phyloP scores from a whole-genome alignment of 2,888 invertebrate genomes.

The Folsomia candida region DNA sequence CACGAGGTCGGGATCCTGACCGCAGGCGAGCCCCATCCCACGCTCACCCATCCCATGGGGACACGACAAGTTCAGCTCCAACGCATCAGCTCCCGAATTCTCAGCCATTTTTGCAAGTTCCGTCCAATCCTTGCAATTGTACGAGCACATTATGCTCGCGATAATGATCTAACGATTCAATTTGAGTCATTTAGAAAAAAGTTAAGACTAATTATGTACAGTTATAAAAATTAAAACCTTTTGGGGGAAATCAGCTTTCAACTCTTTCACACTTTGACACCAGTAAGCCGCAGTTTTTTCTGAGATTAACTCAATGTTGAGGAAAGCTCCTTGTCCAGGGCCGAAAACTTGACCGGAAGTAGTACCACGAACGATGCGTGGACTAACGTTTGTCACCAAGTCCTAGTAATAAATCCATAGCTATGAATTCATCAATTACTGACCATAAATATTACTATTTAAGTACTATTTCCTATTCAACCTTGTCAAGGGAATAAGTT shows the following conservation, averaged over 20 bases:
- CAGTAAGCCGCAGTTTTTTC: conserved; percentile 94
- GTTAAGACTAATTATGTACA: neutral
- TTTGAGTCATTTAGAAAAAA: neutral
- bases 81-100: conserved; percentile 83
- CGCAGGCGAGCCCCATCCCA: conserved; percentile 96
- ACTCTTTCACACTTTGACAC: conserved; percentile 80
- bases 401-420: conserved; percentile 66
- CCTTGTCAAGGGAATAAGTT: conserved; percentile 92
- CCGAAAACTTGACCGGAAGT: conserved; percentile 89
- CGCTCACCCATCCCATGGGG: conserved; percentile 99
- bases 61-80: conserved; percentile 94
- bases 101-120: conserved; percentile 74
- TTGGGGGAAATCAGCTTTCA: conserved; percentile 86
- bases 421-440: too few species aligned
- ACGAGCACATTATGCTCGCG: conserved; percentile 93
- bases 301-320: conserved; percentile 97
- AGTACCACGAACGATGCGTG: conserved; percentile 89
- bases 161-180: conserved; percentile 68
- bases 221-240: conserved; percentile 61
- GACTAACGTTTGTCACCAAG: conserved; percentile 93
- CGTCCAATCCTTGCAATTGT: conserved; percentile 83
- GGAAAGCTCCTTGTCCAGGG: conserved; percentile 92
- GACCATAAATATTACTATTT: too few species aligned
- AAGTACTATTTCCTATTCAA: too few species aligned
- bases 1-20: conserved; percentile 87